phyloP scores from a whole-genome alignment of 2,797 vertebrate species.

The Antennarius maculatus region DNA sequence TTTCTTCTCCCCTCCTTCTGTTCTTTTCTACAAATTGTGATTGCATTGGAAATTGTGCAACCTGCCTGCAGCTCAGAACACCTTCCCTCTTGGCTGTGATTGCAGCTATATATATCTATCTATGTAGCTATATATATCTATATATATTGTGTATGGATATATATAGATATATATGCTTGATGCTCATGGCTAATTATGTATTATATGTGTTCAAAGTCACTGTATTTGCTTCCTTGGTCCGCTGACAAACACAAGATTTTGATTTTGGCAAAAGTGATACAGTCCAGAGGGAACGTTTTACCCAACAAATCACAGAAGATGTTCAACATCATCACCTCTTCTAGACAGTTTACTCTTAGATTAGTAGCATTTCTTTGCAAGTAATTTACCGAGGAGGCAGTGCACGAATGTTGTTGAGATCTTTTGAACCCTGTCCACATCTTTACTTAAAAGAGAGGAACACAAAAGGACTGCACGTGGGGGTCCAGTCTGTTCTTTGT shows the following conservation, averaged over 20 bases:
- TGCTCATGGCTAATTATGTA: conserved; percentile 42
- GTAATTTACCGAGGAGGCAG: conserved; percentile 52
- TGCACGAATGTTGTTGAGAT: conserved; percentile 36
- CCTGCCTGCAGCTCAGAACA: conserved; percentile 53
- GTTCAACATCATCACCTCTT: conserved; percentile 65
- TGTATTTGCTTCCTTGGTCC: conserved; percentile 48
- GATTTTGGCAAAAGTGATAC: conserved; percentile 65
- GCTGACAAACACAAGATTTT: conserved; percentile 67
- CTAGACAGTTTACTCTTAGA: conserved; percentile 49
- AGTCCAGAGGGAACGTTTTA: conserved; percentile 64
- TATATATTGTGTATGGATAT: not conserved
- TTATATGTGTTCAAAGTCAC: conserved; percentile 23
- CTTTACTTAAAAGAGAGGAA: conserved; percentile 49
- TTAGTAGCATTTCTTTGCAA: conserved; percentile 29
- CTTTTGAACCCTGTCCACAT: conserved; percentile 48
- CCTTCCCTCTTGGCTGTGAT: conserved; percentile 51
- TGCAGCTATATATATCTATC: conserved; percentile 31
- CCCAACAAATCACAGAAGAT: conserved; percentile 60
- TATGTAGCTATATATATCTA: not conserved
- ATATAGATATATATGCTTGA: conserved; percentile 27
- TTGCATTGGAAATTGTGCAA: conserved; percentile 60
- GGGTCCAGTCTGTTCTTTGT: conserved; percentile 35
- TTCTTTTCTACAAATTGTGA: conserved; percentile 59
- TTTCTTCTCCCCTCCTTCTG: conserved; percentile 64
- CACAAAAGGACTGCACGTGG: conserved; percentile 40